Evolutionary conservation across 2,888 invertebrate genomes (phyloP), one percentile per base, ranked within the genome.

Genomic region (Endotricha flammealis): DNA sequence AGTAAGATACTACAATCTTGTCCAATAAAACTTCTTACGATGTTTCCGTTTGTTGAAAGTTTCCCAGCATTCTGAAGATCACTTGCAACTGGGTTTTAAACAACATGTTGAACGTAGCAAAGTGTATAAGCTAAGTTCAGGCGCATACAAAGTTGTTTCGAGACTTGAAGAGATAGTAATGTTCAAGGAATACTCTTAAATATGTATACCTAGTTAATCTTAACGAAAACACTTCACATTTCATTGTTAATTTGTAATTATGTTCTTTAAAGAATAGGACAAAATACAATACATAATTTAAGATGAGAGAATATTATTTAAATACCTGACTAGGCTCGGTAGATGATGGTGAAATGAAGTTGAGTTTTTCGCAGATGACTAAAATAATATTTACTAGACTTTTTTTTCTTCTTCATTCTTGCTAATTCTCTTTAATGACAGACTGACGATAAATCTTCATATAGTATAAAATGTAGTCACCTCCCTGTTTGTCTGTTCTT

Each of bases 21-120:
- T 38, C 41, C 41, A 48, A 48, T 44, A 43, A 41, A 48, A 48
- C 47, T 43, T 48, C 44, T 48, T 47, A 46, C 37, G 37, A 38
- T 32, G 34, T 44, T 48, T 42, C 33, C 32, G 36, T 34, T 44
- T 12, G 41, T 42, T 42, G 27, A 43, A 46, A 42, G 33, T 45
- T 42, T 35, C 42, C 41, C 40, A 42, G 35, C 36, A 39, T 32
- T 42, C 44, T 33, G 32, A 40, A 46, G 50, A 58, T 52, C 50
- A 48, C 46, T 59, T 47, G 43, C 46, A 42, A 52, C 48, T 39
- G 48, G 47, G 46, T 53, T 55, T 53, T 49, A 57, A 53, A 48
- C 42, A 44, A 42, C 49, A 47, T 50, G 51, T 50, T 54, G 47
- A 47, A 48, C 48, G 42, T 23, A 52, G 33, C 28, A 36, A 39